Evolutionary conservation across 2,797 vertebrate species (phyloP).

Genomic region (Odontamblyopus lacepedii): DNA sequence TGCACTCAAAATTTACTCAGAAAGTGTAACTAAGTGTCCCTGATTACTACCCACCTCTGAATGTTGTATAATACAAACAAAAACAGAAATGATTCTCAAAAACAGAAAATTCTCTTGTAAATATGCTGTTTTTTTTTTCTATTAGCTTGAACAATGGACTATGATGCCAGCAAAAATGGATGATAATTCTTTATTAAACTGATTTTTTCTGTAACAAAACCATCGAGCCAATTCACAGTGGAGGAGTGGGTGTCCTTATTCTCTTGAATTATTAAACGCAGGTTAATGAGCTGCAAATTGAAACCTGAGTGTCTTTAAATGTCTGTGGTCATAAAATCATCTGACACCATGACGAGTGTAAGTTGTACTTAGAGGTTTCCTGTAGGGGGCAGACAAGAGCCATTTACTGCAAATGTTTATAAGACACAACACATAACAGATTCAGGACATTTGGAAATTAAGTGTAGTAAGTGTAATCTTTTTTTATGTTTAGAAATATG

Average conservation of each 20-base stretch:
- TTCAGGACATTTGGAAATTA: neutral
- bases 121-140: neutral
- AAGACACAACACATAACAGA: neutral
- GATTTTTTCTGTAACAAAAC: neutral
- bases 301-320: conserved; percentile 43
- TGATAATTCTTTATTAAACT: neutral
- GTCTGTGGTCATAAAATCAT: neutral
- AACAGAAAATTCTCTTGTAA: neutral
- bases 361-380: conserved; percentile 10
- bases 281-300: conserved; percentile 19
- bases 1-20: neutral
- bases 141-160: neutral
- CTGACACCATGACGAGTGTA: neutral
- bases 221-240: neutral
- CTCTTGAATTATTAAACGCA: conserved; percentile 23
- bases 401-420: neutral
- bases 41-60: neutral
- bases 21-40: neutral
- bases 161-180: neutral
- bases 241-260: conserved; percentile 11
- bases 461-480: too few species aligned
- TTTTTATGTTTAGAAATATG: too few species aligned
- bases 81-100: neutral
- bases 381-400: conserved; percentile 48
- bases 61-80: neutral